These are phyloP conservation scores for Coreius guichenoti DNA, from an alignment of 2,797 vertebrate genomes.

Conservation along the genomic window DNA sequence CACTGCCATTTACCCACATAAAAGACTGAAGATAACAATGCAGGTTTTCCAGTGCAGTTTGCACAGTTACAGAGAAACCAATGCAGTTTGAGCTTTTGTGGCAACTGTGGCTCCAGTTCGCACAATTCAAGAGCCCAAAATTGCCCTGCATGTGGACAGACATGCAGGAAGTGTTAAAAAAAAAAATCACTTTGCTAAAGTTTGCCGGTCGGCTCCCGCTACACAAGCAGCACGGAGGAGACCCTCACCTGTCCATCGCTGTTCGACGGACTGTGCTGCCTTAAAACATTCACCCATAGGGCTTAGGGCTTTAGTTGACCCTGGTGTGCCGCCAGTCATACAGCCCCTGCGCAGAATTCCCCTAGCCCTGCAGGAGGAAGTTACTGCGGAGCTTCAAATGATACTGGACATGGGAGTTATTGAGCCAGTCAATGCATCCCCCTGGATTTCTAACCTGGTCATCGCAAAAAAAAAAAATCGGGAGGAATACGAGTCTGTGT, in stretches of 20 bases:
- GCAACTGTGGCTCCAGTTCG: conserved; percentile 33
- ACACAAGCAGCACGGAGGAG: neutral
- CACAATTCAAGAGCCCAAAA: conserved; percentile 4
- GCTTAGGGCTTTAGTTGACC: neutral
- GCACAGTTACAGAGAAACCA: neutral
- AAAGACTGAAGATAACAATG: too few relatives aligned
- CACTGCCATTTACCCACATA: neutral
- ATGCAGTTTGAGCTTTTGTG: neutral
- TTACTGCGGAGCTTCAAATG: neutral
- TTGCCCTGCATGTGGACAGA: conserved; percentile 20
- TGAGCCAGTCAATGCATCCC: conserved; percentile 26
- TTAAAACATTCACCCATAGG: conserved; percentile 32
- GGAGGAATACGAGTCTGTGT: conserved; percentile 8
- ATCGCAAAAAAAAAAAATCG: neutral
- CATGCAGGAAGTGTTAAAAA: conserved; percentile 19
- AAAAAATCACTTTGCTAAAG: conserved; percentile 37
- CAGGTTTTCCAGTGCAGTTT: neutral
- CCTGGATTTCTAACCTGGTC: conserved; percentile 37
- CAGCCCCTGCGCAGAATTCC: conserved; percentile 32
- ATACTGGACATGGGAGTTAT: conserved; percentile 11
- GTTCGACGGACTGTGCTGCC: conserved; percentile 35
- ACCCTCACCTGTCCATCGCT: neutral
- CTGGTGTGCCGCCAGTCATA: neutral
- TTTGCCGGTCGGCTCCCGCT: conserved; percentile 31
- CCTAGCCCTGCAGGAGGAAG: neutral